phyloP scores from a whole-genome alignment of 2,888 invertebrate species.

The Allolobophora icterica region DNA sequence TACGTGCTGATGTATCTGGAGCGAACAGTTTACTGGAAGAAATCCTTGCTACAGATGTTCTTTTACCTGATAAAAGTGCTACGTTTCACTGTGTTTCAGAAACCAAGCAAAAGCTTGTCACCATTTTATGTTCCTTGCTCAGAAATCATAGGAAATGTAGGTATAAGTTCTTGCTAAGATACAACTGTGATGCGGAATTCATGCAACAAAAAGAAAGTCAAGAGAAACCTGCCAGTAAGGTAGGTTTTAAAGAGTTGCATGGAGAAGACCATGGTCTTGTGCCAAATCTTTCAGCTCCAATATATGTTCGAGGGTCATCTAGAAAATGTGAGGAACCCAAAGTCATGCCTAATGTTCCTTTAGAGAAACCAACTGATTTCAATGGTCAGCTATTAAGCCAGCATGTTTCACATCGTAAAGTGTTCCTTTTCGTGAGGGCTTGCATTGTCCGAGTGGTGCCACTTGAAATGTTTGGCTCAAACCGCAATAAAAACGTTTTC shows the following conservation, averaged over 20 bases:
- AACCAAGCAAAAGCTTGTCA: conserved; percentile 2
- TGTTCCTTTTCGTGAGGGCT: conserved; percentile 28
- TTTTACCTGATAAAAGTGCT: background rate
- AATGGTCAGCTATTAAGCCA: background rate
- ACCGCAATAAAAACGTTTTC: conserved; percentile 27
- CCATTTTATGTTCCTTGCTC: background rate
- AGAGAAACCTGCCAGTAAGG: background rate
- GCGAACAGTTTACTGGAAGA: background rate
- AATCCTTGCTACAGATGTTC: background rate
- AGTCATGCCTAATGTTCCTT: background rate
- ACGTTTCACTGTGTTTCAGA: background rate
- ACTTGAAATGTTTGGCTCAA: conserved; percentile 32
- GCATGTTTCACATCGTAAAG: background rate
- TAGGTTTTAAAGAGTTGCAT: background rate
- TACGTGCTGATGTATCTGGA: background rate
- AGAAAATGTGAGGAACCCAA: background rate
- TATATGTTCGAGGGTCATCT: background rate
- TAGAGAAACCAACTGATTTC: background rate
- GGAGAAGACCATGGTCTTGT: background rate
- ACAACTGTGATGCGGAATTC: background rate
- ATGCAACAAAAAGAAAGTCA: background rate
- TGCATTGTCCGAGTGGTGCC: conserved; percentile 34
- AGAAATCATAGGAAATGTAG: background rate
- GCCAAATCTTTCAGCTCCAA: background rate
- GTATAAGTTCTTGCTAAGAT: background rate